A percentile compares a stretch with the other conserved stretches of the same genome.
Conservation (phyloP, 2,113 vertebrate species). For the Australoheros scitulus region DNA sequence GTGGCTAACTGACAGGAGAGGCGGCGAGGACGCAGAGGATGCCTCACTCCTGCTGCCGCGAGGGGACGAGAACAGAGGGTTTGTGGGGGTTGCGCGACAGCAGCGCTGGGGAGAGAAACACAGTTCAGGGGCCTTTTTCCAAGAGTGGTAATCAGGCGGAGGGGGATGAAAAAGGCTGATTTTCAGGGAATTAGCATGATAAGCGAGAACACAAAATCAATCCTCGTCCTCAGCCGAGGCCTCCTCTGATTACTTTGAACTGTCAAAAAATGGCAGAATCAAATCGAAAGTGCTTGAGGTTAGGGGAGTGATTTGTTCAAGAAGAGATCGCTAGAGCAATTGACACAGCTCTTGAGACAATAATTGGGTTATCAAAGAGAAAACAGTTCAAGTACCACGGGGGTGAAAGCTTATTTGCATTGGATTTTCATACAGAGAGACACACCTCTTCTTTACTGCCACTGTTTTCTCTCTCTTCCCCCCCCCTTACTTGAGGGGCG, state of each 20-base stretch:
- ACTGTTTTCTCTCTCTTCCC: constrained; percentile 66
- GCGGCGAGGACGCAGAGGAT: neutral
- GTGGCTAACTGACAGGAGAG: neutral
- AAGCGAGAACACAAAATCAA: constrained; percentile 99
- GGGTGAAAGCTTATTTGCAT: constrained; percentile 99
- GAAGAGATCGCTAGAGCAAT: constrained; percentile 99
- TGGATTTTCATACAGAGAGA: constrained; percentile 96
- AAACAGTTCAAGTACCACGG: constrained; percentile 99
- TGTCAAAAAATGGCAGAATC: constrained; percentile 99
- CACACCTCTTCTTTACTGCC: constrained; percentile 91
- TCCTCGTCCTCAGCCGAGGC: constrained; percentile 96
- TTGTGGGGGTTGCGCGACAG: constrained; percentile 81
- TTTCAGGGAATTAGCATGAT: constrained; percentile 99
- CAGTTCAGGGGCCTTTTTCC: constrained; percentile 93
- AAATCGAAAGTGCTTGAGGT: constrained; percentile 99
- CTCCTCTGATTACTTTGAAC: constrained; percentile 99
- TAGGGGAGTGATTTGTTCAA: constrained; percentile 99
- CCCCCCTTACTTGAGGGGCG: constrained; percentile 87
- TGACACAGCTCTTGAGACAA: constrained; percentile 99
- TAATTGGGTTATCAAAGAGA: constrained; percentile 99
- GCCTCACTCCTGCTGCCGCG: neutral
- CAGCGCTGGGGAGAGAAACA: constrained; percentile 73
- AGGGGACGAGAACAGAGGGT: constrained; percentile 49
- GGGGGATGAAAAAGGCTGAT: constrained; percentile 99
- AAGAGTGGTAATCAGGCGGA: constrained; percentile 89